A percentile compares a stretch with the other conserved stretches of the same genome.
These are phyloP conservation scores for Volucella inflata DNA, from an alignment of 2,888 invertebrate genomes.

Conservation along the genomic window DNA sequence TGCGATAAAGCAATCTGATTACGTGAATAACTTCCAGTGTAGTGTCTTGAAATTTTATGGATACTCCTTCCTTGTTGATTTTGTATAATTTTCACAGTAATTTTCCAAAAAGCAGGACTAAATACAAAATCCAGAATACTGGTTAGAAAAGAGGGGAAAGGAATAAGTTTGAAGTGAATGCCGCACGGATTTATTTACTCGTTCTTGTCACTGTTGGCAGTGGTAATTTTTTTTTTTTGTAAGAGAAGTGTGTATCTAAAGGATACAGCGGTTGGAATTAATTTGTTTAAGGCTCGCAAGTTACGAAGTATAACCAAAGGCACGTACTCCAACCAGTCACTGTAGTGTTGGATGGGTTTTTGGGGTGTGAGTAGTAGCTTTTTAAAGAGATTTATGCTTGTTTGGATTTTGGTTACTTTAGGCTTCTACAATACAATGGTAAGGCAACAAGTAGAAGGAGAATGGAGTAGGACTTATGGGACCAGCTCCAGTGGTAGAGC, in stretches of 20 bases:
- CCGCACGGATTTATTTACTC: slow-evolving; percentile 27
- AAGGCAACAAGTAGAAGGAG: slow-evolving; percentile 28
- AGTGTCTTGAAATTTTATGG: slow-evolving; percentile 21
- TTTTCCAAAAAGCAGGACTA: slow-evolving; percentile 5
- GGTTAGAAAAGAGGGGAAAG: background rate
- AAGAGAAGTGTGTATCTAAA: background rate
- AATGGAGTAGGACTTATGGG: background rate
- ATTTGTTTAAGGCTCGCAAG: slow-evolving; percentile 53
- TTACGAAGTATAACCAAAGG: background rate
- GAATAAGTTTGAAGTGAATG: slow-evolving; percentile 32
- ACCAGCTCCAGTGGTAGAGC: background rate
- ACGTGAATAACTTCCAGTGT: background rate
- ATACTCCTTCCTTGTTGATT: slow-evolving; percentile 30
- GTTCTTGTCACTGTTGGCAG: background rate
- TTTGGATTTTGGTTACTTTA: slow-evolving; percentile 19
- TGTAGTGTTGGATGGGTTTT: background rate
- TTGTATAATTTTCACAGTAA: slow-evolving; percentile 34
- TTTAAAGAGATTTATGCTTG: slow-evolving; percentile 34
- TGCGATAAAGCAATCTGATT: slow-evolving; percentile 45
- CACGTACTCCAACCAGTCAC: background rate
- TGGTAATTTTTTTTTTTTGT: background rate
- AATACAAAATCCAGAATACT: slow-evolving; percentile 12
- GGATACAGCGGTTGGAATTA: slow-evolving; percentile 39
- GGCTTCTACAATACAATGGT: background rate
- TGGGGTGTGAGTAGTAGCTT: background rate